Base-by-base conservation (phyloP, 2,888 invertebrate species). In the Hyalella azteca region DNA sequence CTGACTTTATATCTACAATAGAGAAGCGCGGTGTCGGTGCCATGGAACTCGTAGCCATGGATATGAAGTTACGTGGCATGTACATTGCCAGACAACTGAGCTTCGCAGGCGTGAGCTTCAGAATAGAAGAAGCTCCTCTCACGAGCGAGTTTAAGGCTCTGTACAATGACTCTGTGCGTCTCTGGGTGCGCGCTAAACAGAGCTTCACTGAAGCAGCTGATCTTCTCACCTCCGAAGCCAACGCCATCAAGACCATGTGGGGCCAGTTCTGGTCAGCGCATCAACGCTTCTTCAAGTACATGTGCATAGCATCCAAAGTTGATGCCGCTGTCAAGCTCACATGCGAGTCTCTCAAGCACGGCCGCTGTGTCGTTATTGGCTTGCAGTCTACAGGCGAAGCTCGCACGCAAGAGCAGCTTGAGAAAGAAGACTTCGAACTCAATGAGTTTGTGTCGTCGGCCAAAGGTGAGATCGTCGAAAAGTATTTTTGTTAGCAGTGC, bases 11-110 rank as follows among this genome's bases (percentile, higher is more conserved):
- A 84, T 92, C 94, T 78, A 97, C 98, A 0, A 97, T 99, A 0
- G 98, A 99, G 88, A 96, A 7, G 88, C 93, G 94, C 79, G 98
- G 98, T 50, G 98, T 99, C 13, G 98, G 98, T 78, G 98, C 98
- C 73, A 99, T 99, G 98, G 99, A 99, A 90, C 94, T 99, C 82
- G 98, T 99, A 11, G 99, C 99, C 9, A 98, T 99, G 98, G 99
- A 99, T 89, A 98, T 99, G 98, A 99, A 99, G 88, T 90, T 98
- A 41, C 92, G 99, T 85, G 99, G 99, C 86, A 96, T 97, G 94
- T 99, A 99, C 89, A 97, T 99, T 86, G 99, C 99, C 7, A 91
- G 99, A 3, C 99, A 99, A 89, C 91, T 99, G 45, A 98, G 98
- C 87, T 99, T 99, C 90, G 94, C 97, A 87, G 99, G 98, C 15